Percentiles rank a stretch among this genome's conserved stretches.
Evolutionary conservation across 2,888 invertebrate species (phyloP).

Genomic region (Crocallis elinguaria): DNA sequence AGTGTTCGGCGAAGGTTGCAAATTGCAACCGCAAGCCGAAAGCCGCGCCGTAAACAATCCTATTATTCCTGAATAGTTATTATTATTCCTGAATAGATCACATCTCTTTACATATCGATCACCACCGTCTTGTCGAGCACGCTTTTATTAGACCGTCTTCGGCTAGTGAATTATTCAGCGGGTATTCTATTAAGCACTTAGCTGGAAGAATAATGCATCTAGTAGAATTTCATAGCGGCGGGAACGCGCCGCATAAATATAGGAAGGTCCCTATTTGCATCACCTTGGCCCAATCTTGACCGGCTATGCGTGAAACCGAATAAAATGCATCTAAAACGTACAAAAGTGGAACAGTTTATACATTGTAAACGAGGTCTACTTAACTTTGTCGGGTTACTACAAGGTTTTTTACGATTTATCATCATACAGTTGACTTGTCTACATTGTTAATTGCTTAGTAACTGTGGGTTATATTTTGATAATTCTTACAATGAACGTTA

Average conservation of each 20-base stretch:
- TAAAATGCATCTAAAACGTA: constrained; percentile 36
- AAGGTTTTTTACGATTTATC: constrained; percentile 24
- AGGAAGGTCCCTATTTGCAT: constrained; percentile 55
- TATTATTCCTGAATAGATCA: constrained; percentile 76
- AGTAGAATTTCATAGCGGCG: constrained; percentile 65
- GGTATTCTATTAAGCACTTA: constrained; percentile 76
- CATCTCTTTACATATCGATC: constrained; percentile 75
- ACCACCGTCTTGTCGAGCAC: constrained; percentile 68
- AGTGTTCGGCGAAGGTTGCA: constrained; percentile 35
- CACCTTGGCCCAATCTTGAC: constrained; percentile 55
- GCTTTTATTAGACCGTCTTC: constrained; percentile 73
- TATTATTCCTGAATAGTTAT: constrained; percentile 74
- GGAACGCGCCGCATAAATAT: constrained; percentile 60
- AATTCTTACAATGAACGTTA: not conserved
- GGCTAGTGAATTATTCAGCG: constrained; percentile 75
- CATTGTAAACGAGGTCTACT: not conserved
- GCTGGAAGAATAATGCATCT: constrained; percentile 74
- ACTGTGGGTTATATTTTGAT: not conserved
- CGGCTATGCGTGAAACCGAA: constrained; percentile 21
- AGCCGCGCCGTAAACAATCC: constrained; percentile 62
- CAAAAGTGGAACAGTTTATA: not conserved
- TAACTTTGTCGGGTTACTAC: constrained; percentile 4
- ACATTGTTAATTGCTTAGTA: not conserved
- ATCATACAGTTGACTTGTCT: not conserved
- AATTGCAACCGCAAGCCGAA: constrained; percentile 52